These are phyloP conservation scores for Ariopsis seemanni DNA, from an alignment of 2,113 vertebrate species.

Conservation along the genomic window DNA sequence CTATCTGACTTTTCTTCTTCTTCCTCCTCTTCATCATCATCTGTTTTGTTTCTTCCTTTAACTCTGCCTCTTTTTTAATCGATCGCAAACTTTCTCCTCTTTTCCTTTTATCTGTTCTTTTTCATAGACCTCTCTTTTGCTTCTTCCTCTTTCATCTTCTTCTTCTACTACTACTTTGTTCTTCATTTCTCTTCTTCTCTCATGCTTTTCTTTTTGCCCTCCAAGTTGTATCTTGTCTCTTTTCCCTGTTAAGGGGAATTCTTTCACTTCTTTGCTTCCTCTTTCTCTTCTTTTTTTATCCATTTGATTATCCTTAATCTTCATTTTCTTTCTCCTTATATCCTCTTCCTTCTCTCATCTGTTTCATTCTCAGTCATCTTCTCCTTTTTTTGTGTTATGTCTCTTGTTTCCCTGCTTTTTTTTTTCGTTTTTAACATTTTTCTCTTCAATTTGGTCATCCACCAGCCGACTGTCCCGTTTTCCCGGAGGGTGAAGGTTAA, in stretches of 20 bases:
- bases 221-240: conserved; percentile 36
- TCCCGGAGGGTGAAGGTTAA: too few relatives aligned
- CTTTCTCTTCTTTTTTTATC: neutral
- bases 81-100: neutral
- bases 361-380: neutral
- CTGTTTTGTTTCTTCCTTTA: neutral
- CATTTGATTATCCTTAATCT: neutral
- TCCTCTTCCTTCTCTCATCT: neutral
- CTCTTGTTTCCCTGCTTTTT: neutral
- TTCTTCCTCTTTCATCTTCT: neutral
- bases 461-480: neutral
- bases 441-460: neutral
- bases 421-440: neutral
- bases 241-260: neutral
- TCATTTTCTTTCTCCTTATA: neutral
- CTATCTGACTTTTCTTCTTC: neutral
- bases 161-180: neutral
- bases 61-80: neutral
- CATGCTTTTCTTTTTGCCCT: conserved; percentile 50
- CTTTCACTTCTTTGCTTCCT: neutral
- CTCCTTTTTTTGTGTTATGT: neutral
- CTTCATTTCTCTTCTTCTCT: neutral
- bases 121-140: neutral
- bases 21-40: too few relatives aligned
- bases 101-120: neutral